Base-by-base conservation (phyloP, 1,140 invertebrate genomes). In the Hirudo medicinalis region DNA sequence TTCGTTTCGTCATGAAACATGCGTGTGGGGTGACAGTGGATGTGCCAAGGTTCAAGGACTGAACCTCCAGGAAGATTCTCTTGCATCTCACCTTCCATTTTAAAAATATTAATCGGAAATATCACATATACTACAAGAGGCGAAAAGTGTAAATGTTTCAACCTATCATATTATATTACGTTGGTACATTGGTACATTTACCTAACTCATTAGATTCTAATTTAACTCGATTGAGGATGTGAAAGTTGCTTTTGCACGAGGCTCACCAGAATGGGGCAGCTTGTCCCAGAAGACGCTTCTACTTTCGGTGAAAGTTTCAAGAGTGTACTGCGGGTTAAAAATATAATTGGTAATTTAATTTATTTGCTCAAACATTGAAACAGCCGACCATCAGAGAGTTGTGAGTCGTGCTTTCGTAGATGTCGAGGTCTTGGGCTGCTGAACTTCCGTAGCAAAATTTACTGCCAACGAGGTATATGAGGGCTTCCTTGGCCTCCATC, bases 391-490 rank as follows among this genome's bases (percentile, higher is more conserved):
- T 84, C 75, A 85, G 85, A 63, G 86, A 84, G 72, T 78, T 84
- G n/a, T 82, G 81, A 71, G 84, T 81, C 36, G 80, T 76, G 13
- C 86, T 80, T 68, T 83, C 81, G 15, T 78, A 83, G 29, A 86
- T 81, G n/a, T 79, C 76, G 79, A 87, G 82, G 60, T 84, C 76
- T 69, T 80, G 77, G 9, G 84, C 85, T 8, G 85, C 83, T 0
- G 76, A 76, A 57, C 78, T 79, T 4, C 86, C 85, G 80, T 85
- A 87, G 75, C 86, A 87, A 77, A 84, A 86, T 74, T 85, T 81
- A 36, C 82, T 77, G 40, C 79, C 78, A 8, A 85, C 84, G 75
- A 82, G 80, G 49, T 77, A 73, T 6, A 83, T 49, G 8, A 87
- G 76, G 6, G 84, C 84, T n/a, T 82, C 77, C 60, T 83, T 75